Base-by-base conservation (phyloP, 2,888 invertebrate genomes). In the Drosophila barbarae region DNA sequence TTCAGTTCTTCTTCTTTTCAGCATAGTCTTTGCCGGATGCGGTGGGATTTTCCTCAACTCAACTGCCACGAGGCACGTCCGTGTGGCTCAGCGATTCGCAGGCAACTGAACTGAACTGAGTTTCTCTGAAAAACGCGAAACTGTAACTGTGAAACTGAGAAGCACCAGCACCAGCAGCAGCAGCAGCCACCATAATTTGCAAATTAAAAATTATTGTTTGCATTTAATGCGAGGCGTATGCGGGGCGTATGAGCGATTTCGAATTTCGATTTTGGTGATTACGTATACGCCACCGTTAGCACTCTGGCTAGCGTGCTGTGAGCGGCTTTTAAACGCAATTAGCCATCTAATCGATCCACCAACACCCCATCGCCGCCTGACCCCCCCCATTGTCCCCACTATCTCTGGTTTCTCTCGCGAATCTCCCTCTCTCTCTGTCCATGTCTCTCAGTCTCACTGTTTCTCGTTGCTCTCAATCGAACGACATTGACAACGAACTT, bases 401-500 rank as follows among this genome's bases (percentile, higher is more conserved):
- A 10, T 42, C 35, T 18, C 2, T 21, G 8, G 13, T n/a, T 8
- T 18, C 30, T 42, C 9, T 23, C 18, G 46, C 21, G 12, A 21
- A 28, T 26, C 42, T n/a, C 13, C 7, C 13, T 30, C 30, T 4
- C 15, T 5, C 18, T 15, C 10, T 18, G n/a, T n/a, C 1, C 15
- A 9, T 7, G 13, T 10, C 6, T 30, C 34, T 23, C 26, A 18
- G 8, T 7, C 32, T 23, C 28, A 13, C 38, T 23, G 23, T 36
- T 6, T 21, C 23, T 8, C 12, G 15, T 3, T 30, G 21, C 46
- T 47, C 46, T 47, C 30, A 69, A 71, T 60, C 71, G 56, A 77
- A 76, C 77, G 79, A 77, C 77, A 73, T 81, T 77, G 79, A 47
- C 78, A 76, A 73, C 79, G 64, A 77, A 78, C 76, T 77, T 78